Evolutionary conservation across 2,888 invertebrate genomes (phyloP).

Genomic region (Ophioninae sp.): DNA sequence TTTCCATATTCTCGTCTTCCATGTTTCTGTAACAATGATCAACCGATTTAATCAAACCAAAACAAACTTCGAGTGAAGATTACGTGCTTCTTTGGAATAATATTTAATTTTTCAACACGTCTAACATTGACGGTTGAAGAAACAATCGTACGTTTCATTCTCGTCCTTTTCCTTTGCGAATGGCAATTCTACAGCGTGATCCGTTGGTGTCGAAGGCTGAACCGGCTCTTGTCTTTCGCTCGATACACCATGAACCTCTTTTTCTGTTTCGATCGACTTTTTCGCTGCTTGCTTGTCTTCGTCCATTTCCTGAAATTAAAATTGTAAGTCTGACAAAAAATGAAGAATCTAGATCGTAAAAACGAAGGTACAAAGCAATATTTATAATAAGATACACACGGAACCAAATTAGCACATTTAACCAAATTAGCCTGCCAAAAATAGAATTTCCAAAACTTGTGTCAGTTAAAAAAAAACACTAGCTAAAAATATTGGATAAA

Average conservation of each 20-base stretch:
- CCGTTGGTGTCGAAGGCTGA: constrained; percentile 72
- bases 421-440: too few relatives aligned
- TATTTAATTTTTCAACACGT: background rate
- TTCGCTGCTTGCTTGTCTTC: constrained; percentile 60
- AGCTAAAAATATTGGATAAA: too few relatives aligned
- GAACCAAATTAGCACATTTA: too few relatives aligned
- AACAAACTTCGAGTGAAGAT: background rate
- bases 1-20: constrained; percentile 88
- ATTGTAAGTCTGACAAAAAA: background rate
- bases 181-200: constrained; percentile 72
- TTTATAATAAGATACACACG: background rate
- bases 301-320: constrained; percentile 48
- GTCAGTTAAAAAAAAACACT: too few relatives aligned
- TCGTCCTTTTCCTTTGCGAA: constrained; percentile 75
- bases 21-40: constrained; percentile 80
- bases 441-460: too few relatives aligned
- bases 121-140: background rate
- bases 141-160: constrained; percentile 57
- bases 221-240: constrained; percentile 70
- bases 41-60: background rate
- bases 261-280: constrained; percentile 69
- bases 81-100: background rate
- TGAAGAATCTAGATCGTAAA: background rate
- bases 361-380: background rate
- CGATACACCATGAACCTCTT: constrained; percentile 62